These are phyloP conservation scores for Bradypodion pumilum DNA, from an alignment of 2,797 vertebrate genomes.

Conservation along the genomic window DNA sequence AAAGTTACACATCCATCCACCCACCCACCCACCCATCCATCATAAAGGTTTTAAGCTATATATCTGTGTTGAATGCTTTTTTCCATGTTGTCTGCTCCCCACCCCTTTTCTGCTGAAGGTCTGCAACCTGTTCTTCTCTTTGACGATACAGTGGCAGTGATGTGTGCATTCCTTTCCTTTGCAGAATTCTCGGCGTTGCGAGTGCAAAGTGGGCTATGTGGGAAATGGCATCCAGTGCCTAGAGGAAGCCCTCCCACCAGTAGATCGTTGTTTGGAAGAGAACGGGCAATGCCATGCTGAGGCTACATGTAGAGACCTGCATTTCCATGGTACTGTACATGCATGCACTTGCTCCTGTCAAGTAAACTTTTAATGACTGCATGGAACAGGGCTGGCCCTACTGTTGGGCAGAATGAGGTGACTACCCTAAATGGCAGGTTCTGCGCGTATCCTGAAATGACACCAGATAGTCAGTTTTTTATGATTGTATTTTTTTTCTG, in stretches of 20 bases:
- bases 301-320: conserved; percentile 88
- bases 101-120: not conserved
- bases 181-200: conserved; percentile 86
- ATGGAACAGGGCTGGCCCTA: rapidly evolving
- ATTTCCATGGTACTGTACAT: conserved; percentile 86
- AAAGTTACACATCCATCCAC: not conserved
- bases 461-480: not conserved
- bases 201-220: conserved; percentile 85
- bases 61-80: not conserved
- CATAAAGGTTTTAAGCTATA: not conserved
- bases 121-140: not conserved
- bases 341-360: not conserved
- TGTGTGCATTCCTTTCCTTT: conserved; percentile 12
- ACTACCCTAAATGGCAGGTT: not conserved
- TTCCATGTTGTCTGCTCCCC: not conserved
- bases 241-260: conserved; percentile 80
- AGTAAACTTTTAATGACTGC: not conserved
- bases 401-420: not conserved
- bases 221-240: conserved; percentile 93
- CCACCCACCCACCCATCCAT: no score
- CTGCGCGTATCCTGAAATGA: not conserved
- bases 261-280: conserved; percentile 85
- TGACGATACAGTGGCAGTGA: not conserved
- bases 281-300: conserved; percentile 85
- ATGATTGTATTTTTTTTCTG: no score